Evolutionary conservation across 2,113 vertebrate species (phyloP).

Genomic region (Copsychus sechellarum): DNA sequence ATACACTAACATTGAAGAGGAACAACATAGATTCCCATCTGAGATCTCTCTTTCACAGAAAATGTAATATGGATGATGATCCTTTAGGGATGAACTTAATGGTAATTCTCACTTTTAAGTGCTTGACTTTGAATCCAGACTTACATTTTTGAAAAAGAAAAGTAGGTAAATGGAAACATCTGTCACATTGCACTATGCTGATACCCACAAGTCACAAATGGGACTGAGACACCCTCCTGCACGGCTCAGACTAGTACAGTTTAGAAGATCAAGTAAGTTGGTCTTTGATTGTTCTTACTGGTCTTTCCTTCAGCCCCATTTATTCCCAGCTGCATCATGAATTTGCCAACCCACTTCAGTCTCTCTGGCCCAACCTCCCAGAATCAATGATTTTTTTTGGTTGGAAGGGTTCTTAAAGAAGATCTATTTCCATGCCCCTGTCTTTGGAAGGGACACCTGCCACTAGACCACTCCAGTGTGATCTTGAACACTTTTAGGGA

Average conservation of each 20-base stretch:
- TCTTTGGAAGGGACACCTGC: background rate
- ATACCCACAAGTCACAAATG: accelerated
- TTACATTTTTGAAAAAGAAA: background rate
- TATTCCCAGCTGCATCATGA: background rate
- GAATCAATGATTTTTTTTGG: background rate
- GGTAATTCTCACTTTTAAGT: background rate
- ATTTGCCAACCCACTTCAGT: background rate
- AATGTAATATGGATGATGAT: background rate
- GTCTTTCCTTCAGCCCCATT: background rate
- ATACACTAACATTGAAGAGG: background rate
- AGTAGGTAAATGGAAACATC: background rate
- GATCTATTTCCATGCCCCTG: accelerated
- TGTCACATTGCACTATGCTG: background rate
- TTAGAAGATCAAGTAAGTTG: background rate
- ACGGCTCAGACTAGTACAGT: background rate
- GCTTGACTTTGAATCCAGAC: background rate
- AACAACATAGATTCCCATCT: background rate
- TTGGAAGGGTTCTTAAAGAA: background rate
- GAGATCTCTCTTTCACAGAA: background rate
- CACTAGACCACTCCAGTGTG: background rate
- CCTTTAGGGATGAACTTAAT: background rate
- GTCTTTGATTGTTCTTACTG: background rate
- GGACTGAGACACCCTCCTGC: background rate
- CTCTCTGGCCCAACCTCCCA: background rate
- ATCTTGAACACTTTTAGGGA: background rate